A percentile compares a stretch with the other conserved stretches of the same genome.
phyloP scores from a whole-genome alignment of 2,888 invertebrate genomes.

The Sylvicola cinctus region DNA sequence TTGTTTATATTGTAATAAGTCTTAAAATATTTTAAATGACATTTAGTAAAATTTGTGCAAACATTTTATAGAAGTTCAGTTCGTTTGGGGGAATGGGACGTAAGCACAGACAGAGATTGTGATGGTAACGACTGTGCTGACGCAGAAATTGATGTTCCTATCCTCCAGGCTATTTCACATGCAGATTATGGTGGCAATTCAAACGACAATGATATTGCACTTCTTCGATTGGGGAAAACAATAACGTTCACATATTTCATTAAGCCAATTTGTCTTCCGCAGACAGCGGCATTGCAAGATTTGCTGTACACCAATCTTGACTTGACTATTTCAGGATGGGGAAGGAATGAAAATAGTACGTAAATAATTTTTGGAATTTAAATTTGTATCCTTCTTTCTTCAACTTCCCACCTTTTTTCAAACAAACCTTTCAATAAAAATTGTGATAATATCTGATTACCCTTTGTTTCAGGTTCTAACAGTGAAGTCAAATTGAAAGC shows the following conservation, averaged over 20 bases:
- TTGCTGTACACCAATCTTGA: constrained; percentile 24
- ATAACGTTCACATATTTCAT: constrained; percentile 36
- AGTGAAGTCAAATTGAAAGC: constrained; percentile 33
- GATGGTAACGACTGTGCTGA: constrained; percentile 23
- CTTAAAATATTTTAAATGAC: too few species aligned
- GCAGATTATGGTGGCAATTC: constrained; percentile 32
- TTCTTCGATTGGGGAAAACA: constrained; percentile 21
- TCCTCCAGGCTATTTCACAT: constrained; percentile 42
- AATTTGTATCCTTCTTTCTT: too few species aligned
- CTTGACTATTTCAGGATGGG: constrained; percentile 43
- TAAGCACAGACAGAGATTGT: constrained; percentile 26
- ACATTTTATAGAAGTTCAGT: constrained; percentile 22
- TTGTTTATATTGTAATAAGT: background rate
- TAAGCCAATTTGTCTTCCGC: constrained; percentile 34
- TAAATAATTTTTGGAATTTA: too few species aligned
- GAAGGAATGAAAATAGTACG: too few species aligned
- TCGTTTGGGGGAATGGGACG: constrained; percentile 40
- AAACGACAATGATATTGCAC: constrained; percentile 33
- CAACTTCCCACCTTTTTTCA: too few species aligned
- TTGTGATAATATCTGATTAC: too few species aligned
- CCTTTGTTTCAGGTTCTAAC: constrained; percentile 17
- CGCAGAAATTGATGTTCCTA: constrained; percentile 17
- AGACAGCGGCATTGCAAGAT: constrained; percentile 14
- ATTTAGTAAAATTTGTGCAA: background rate
- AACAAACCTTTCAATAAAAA: too few species aligned